phyloP scores from a whole-genome alignment of 2,888 invertebrate genomes.

The Andrena praecox region DNA sequence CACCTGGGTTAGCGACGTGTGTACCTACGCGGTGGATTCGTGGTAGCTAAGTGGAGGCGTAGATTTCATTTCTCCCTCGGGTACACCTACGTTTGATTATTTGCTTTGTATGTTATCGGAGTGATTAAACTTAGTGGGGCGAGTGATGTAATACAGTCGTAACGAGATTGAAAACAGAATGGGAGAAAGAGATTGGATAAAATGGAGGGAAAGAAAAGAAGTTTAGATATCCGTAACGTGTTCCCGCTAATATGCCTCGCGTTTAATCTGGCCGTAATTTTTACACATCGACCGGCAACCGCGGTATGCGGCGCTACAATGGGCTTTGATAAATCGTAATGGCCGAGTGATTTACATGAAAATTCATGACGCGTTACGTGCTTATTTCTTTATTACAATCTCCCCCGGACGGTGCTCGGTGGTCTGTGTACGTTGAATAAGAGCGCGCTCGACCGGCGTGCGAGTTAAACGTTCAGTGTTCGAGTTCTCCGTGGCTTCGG shows the following conservation, averaged over 20 bases:
- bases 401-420: no score
- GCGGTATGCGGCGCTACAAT: slow-evolving; percentile 41
- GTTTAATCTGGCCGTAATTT: slow-evolving; percentile 46
- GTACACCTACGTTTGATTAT: no score
- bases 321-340: slow-evolving; percentile 45
- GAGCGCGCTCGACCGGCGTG: not conserved
- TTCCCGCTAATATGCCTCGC: slow-evolving; percentile 32
- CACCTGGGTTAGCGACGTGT: no score
- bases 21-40: no score
- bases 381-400: slow-evolving; percentile 36
- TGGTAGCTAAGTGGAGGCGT: no score
- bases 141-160: no score
- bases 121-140: no score
- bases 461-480: slow-evolving; percentile 3
- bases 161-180: no score
- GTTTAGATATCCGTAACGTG: slow-evolving; percentile 16
- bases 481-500: not conserved
- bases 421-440: not conserved
- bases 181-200: no score
- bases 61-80: no score
- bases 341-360: slow-evolving; percentile 45
- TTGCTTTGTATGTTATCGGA: no score
- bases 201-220: not conserved
- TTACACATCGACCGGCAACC: slow-evolving; percentile 19
- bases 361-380: slow-evolving; percentile 52